A percentile compares a stretch with the other conserved stretches of the same genome.
Conservation (phyloP, 2,888 invertebrate genomes). For the Idaea straminata region DNA sequence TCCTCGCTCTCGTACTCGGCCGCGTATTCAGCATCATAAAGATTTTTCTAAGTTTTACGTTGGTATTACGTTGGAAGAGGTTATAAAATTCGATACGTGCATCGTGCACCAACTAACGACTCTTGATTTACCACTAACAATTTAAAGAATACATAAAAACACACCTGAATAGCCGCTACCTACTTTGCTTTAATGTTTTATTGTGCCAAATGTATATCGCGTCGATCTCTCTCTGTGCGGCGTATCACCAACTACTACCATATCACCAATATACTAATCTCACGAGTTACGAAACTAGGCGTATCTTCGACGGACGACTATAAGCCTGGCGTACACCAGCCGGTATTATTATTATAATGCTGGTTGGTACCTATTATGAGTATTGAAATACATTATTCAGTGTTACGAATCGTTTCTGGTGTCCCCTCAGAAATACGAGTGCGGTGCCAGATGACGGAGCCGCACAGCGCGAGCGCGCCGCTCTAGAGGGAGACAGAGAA, state of each 20-base stretch:
- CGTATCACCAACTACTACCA: no score
- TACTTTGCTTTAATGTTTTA: conserved; percentile 56
- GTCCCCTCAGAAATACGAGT: conserved; percentile 60
- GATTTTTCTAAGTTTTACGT: conserved; percentile 75
- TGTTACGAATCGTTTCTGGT: conserved; percentile 75
- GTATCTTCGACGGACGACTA: conserved; percentile 3
- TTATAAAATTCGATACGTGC: conserved; percentile 74
- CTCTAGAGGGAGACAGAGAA: conserved; percentile 48
- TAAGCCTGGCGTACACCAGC: background rate
- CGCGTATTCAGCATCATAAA: conserved; percentile 51
- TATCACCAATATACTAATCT: conserved; percentile 10
- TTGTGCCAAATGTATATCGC: conserved; percentile 50
- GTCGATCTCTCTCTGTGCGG: conserved; percentile 16
- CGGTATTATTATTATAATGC: conserved; percentile 55
- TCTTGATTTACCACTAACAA: conserved; percentile 74
- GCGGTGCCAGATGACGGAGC: conserved; percentile 69
- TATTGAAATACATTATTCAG: conserved; percentile 72
- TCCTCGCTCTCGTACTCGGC: conserved; percentile 46
- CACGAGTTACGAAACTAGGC: conserved; percentile 16
- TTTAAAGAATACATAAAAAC: conserved; percentile 66
- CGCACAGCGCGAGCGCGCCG: conserved; percentile 26
- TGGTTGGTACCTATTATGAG: conserved; percentile 40
- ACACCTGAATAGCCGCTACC: conserved; percentile 61
- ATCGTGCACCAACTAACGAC: conserved; percentile 61
- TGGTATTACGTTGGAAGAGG: conserved; percentile 62